Conservation (phyloP, 2,113 vertebrate genomes). For the Cinclus cinclus region DNA sequence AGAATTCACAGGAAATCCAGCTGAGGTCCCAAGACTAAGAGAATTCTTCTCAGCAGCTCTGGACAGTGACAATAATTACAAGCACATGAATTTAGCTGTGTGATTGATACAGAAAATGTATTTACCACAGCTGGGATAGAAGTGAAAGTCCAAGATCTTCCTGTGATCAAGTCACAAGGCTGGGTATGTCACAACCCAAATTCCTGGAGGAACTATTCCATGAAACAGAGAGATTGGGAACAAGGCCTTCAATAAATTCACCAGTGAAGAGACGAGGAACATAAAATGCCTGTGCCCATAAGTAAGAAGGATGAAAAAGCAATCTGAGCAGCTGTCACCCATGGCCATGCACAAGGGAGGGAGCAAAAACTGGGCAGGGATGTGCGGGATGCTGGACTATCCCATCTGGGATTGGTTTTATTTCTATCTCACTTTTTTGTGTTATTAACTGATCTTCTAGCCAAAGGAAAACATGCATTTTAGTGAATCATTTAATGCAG, state of each 20-base stretch:
- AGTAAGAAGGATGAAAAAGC: not conserved
- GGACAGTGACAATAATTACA: not conserved
- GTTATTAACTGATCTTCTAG: not conserved
- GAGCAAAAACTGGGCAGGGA: not conserved
- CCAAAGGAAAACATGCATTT: not conserved
- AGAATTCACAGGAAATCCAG: not conserved
- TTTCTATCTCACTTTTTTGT: not conserved
- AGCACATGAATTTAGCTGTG: not conserved
- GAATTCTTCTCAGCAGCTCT: not conserved
- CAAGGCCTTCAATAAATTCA: not conserved
- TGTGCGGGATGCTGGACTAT: not conserved
- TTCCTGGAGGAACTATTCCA: not conserved
- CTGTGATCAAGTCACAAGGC: not conserved
- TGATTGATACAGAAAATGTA: not conserved
- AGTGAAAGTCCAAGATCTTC: not conserved
- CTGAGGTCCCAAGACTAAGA: not conserved
- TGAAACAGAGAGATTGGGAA: not conserved
- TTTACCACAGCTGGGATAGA: not conserved
- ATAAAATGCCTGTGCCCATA: not conserved
- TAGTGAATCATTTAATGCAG: not conserved
- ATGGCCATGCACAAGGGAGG: rapidly evolving
- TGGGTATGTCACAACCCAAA: not conserved
- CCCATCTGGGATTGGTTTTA: not conserved
- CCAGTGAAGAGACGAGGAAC: not conserved
- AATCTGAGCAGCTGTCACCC: not conserved